Evolutionary conservation across 2,797 vertebrate genomes (phyloP).

Genomic region (Chaenodraco wilsoni): DNA sequence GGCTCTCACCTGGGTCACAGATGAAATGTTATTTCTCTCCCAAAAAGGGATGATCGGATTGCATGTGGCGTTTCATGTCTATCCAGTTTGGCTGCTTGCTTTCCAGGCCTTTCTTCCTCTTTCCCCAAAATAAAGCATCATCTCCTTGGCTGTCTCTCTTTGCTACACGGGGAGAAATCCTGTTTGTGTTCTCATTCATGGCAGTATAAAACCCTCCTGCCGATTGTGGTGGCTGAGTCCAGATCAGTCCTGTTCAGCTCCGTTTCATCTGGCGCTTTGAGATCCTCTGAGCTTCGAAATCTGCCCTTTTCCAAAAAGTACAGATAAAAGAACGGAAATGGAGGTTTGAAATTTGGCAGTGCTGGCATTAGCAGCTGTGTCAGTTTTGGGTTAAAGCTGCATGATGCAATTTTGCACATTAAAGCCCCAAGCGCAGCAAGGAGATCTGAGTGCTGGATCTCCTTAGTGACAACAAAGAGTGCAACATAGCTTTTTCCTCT

Average conservation of each 20-base stretch:
- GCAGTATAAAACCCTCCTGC: slow-evolving; percentile 6
- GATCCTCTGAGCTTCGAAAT: slow-evolving; percentile 25
- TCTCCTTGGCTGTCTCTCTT: slow-evolving; percentile 23
- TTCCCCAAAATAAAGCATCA: slow-evolving; percentile 23
- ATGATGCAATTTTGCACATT: slow-evolving; percentile 31
- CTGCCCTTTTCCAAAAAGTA: slow-evolving; percentile 20
- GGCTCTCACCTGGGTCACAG: slow-evolving; percentile 61
- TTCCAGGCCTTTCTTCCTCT: slow-evolving; percentile 28
- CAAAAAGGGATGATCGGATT: slow-evolving; percentile 41
- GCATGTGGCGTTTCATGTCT: neutral
- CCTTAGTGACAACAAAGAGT: slow-evolving; percentile 13
- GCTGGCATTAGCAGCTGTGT: neutral
- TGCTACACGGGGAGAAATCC: slow-evolving; percentile 25
- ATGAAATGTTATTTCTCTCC: slow-evolving; percentile 37
- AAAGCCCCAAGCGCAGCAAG: slow-evolving; percentile 11
- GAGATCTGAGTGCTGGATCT: neutral
- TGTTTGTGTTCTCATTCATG: slow-evolving; percentile 47
- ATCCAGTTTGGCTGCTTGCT: slow-evolving; percentile 37
- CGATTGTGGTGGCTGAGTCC: slow-evolving; percentile 40
- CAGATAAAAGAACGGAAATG: slow-evolving; percentile 15
- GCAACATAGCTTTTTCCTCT: neutral
- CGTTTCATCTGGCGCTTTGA: slow-evolving; percentile 20
- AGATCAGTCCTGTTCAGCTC: slow-evolving; percentile 32
- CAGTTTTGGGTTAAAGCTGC: slow-evolving; percentile 23
- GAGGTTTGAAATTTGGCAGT: slow-evolving; percentile 13